A percentile compares a stretch with the other conserved stretches of the same genome.
Evolutionary conservation across 2,113 vertebrate genomes (phyloP).

Genomic region (Boulengeromyrus knoepffleri): DNA sequence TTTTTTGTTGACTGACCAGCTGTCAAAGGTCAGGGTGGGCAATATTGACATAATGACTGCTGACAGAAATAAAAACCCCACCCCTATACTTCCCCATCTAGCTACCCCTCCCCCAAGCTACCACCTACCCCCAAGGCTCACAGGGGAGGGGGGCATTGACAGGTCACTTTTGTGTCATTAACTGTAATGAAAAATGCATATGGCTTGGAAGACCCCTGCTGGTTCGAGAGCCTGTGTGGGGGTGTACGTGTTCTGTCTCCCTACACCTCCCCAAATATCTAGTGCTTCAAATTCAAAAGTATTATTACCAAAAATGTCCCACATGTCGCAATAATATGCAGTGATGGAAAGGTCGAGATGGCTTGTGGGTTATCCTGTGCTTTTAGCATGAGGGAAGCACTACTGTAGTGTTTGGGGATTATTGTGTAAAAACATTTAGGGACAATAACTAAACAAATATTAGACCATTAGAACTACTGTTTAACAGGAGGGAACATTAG

Average conservation of each 20-base stretch:
- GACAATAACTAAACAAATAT: background rate
- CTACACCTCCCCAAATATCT: background rate
- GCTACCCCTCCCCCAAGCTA: background rate
- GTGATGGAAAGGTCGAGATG: constrained; percentile 5
- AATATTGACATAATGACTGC: background rate
- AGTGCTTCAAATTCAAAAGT: background rate
- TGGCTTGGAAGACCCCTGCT: background rate
- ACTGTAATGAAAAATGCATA: background rate
- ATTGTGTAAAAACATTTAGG: constrained; percentile 6
- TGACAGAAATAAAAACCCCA: background rate
- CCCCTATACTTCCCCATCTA: background rate
- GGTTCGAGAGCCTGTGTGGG: background rate
- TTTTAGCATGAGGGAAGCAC: constrained; percentile 21
- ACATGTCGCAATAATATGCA: background rate
- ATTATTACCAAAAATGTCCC: background rate
- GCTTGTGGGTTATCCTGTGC: constrained; percentile 8
- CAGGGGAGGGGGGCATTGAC: background rate
- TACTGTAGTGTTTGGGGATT: constrained; percentile 29
- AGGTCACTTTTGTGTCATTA: constrained; percentile 10
- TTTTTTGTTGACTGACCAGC: background rate
- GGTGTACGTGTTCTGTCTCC: background rate
- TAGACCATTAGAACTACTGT: background rate
- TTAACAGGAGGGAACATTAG: background rate
- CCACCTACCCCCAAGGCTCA: background rate
- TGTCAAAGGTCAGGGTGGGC: background rate